Evolutionary conservation across 1,140 invertebrate genomes (phyloP), one percentile per base, ranked within the genome.

Genomic region (Stegodyphus mimosarum): DNA sequence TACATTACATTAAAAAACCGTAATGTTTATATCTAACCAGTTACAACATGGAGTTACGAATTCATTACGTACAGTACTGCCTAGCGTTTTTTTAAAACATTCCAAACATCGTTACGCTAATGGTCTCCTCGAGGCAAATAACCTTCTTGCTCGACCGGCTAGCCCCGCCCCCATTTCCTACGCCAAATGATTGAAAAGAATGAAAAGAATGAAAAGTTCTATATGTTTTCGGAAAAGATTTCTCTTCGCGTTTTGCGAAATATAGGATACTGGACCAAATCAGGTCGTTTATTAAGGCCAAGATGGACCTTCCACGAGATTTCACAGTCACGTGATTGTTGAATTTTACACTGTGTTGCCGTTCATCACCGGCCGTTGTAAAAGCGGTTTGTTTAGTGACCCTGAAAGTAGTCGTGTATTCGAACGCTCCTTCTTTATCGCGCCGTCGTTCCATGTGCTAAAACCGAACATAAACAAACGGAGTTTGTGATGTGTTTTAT

Each of bases 81-180:
- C 55, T 60, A 60, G 9, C 55, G 55, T 15, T 55, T 7, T 33
- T 48, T 10, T 7, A 50, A 72, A 81, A 11, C 78, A 72, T 72
- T 71, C 52, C 50, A 49, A 33, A 33, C 52, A 81, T 81, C 52
- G 67, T 53, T 33, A 49, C 67, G 69, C 78, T 81, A 50, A 71
- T 60, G 69, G 67, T 60, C 69, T 60, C 64, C 66, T 52, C 6
- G 52, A 49, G 78, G 78, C 78, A 72, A 81, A 81, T 70, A 81
- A 81, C 78, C 78, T 81, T 72, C 69, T 81, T 81, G 78, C 78
- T 81, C 78, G 78, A 81, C 78, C 69, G 78, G 51, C 69, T 81
- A 11, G 53, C 33, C 78, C 78, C 78, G 53, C 48, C 78, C 51
- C 78, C 55, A 73, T 51, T 72, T 11, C 53, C n/a, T 63, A 10